A percentile compares a stretch with the other conserved stretches of the same genome.
These are phyloP conservation scores for Dreissena polymorpha DNA, from an alignment of 1,140 invertebrate genomes.

Conservation along the genomic window DNA sequence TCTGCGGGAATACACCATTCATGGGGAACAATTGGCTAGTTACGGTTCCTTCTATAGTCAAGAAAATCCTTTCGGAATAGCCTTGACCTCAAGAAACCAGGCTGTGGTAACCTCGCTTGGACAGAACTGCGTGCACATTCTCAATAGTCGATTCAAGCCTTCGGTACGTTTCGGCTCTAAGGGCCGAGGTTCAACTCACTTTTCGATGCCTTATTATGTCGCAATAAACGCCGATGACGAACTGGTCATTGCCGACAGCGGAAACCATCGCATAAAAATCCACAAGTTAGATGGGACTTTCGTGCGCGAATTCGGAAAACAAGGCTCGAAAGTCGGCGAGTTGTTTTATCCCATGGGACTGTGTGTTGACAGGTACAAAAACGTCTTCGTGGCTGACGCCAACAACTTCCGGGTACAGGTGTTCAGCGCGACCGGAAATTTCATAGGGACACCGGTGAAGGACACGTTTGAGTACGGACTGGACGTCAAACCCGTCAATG, in stretches of 20 bases:
- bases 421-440: conserved; percentile 82
- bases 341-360: conserved; percentile 98
- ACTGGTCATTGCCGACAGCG: conserved; percentile 68
- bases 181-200: conserved; percentile 89
- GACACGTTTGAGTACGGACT: conserved; percentile 64
- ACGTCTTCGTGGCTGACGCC: conserved; percentile 97
- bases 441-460: conserved; percentile 54
- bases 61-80: conserved; percentile 69
- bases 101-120: conserved; percentile 82
- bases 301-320: conserved; percentile 60
- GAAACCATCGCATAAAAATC: conserved; percentile 73
- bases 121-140: conserved; percentile 96
- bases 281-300: conserved; percentile 70
- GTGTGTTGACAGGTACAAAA: conserved; percentile 97
- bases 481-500: conserved; percentile 67
- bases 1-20: conserved; percentile 62
- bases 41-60: conserved; percentile 67
- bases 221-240: conserved; percentile 62
- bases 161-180: conserved; percentile 97
- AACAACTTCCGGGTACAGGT: conserved; percentile 99
- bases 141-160: conserved; percentile 98
- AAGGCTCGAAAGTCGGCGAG: conserved; percentile 81
- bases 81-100: conserved; percentile 56
- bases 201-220: conserved; percentile 66
- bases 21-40: conserved; percentile 57